Conservation (phyloP, 2,113 vertebrate genomes). For the Aptenodytes patagonicus region DNA sequence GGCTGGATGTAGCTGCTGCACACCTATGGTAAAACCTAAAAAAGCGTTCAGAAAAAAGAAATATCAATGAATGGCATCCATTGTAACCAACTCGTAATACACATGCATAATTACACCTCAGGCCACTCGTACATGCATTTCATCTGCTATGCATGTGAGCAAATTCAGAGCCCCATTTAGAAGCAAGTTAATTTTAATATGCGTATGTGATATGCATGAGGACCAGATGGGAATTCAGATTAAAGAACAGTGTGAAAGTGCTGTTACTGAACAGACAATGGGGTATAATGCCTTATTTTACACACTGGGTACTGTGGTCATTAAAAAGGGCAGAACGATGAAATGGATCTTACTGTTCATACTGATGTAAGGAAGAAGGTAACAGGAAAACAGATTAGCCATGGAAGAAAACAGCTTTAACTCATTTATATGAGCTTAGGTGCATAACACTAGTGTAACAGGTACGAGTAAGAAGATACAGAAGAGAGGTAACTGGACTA, state of each 20-base stretch:
- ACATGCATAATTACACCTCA: neutral
- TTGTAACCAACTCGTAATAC: fast-evolving
- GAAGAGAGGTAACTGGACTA: neutral
- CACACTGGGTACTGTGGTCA: neutral
- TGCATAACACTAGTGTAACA: neutral
- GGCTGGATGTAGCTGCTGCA: constrained; percentile 92
- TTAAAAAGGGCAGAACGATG: neutral
- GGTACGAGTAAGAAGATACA: neutral
- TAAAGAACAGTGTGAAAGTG: neutral
- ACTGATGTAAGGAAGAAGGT: fast-evolving
- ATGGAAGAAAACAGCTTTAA: neutral
- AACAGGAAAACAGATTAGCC: neutral
- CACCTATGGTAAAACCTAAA: constrained; percentile 90
- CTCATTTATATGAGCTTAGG: neutral
- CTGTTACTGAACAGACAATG: neutral
- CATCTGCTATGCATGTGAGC: neutral
- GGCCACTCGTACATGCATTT: neutral
- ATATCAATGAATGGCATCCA: neutral
- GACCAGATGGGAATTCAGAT: constrained; percentile 28
- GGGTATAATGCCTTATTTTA: neutral
- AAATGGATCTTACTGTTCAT: neutral
- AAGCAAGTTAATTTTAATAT: neutral
- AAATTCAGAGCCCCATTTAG: neutral
- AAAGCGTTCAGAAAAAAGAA: neutral
- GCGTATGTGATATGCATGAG: neutral